These are phyloP conservation scores for Montipora efflorescens DNA, from an alignment of 64 coral and sea anemone genomes.

Conservation along the genomic window DNA sequence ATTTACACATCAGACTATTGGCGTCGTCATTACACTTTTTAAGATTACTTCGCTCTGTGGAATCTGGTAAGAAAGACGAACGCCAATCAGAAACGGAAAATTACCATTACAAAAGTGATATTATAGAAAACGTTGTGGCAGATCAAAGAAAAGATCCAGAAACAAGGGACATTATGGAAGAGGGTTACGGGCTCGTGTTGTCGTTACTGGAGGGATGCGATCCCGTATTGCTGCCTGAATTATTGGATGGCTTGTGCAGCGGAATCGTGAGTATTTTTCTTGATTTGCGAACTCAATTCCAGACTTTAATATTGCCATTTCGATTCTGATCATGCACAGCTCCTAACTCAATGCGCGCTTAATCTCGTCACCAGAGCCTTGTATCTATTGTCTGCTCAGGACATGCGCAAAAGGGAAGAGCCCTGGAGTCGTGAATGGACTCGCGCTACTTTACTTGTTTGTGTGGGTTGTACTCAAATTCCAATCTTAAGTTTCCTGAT, in stretches of 20 bases:
- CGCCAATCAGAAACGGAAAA: not conserved
- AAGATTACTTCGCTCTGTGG: not conserved
- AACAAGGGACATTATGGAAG: not conserved
- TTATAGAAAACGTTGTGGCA: not conserved
- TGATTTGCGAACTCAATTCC: not conserved
- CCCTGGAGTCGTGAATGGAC: too few species aligned
- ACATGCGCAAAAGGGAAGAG: too few species aligned
- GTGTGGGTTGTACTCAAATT: too few species aligned
- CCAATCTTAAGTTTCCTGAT: too few species aligned
- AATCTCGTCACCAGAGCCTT: too few species aligned
- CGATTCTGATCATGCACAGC: too few species aligned
- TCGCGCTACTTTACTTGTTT: too few species aligned
- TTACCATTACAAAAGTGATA: not conserved
- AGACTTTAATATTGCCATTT: too few species aligned
- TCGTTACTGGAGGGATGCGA: conserved; percentile 44
- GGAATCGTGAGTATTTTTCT: conserved; percentile 48
- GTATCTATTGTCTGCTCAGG: too few species aligned
- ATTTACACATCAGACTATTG: conserved; percentile 45
- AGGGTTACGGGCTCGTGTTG: conserved; percentile 21
- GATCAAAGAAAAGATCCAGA: not conserved
- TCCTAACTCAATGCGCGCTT: too few species aligned
- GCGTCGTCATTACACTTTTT: conserved; percentile 28
- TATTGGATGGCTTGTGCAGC: conserved; percentile 33
- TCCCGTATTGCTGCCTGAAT: not conserved
- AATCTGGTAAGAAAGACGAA: not conserved